Conservation (phyloP, 1,140 invertebrate genomes). For the Polyergus mexicanus region DNA sequence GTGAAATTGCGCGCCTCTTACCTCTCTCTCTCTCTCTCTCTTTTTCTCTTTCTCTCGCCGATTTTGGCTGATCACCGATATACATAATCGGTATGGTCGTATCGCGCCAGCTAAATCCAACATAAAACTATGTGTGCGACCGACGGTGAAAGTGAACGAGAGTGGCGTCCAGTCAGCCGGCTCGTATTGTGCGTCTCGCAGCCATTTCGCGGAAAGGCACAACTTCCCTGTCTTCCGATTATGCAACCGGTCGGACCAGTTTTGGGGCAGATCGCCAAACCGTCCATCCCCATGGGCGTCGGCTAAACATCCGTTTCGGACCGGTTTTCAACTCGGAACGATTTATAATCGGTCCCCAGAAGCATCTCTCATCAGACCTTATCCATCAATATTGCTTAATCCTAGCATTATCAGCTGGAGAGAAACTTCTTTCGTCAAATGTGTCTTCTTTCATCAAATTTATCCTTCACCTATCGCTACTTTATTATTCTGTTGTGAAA, state of each 20-base stretch:
- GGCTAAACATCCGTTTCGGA: not conserved
- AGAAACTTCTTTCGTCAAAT: conserved; percentile 27
- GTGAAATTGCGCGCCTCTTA: conserved; percentile 25
- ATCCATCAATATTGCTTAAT: conserved; percentile 37
- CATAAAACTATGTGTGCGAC: conserved; percentile 49
- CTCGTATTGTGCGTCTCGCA: conserved; percentile 77
- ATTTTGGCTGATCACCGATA: conserved; percentile 4
- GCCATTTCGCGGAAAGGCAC: conserved; percentile 78
- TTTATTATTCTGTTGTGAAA: not conserved
- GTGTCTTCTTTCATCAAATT: conserved; percentile 3
- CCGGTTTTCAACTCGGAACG: conserved; percentile 22
- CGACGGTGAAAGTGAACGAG: conserved; percentile 81
- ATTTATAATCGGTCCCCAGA: conserved; percentile 32
- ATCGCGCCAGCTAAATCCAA: not conserved
- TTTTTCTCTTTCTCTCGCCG: not conserved
- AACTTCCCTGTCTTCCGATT: conserved; percentile 80
- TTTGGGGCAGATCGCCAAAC: conserved; percentile 68
- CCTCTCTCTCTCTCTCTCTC: not conserved
- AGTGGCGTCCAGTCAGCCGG: conserved; percentile 67
- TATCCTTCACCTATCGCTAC: not conserved
- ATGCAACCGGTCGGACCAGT: conserved; percentile 79
- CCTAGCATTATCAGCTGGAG: not conserved
- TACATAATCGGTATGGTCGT: not conserved
- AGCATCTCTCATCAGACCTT: not conserved
- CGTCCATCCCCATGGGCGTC: conserved; percentile 14